Percentiles rank a stretch among this genome's conserved stretches.
phyloP scores from a whole-genome alignment of 1,140 invertebrate genomes.

The Trachymyrmex cornetzi region DNA sequence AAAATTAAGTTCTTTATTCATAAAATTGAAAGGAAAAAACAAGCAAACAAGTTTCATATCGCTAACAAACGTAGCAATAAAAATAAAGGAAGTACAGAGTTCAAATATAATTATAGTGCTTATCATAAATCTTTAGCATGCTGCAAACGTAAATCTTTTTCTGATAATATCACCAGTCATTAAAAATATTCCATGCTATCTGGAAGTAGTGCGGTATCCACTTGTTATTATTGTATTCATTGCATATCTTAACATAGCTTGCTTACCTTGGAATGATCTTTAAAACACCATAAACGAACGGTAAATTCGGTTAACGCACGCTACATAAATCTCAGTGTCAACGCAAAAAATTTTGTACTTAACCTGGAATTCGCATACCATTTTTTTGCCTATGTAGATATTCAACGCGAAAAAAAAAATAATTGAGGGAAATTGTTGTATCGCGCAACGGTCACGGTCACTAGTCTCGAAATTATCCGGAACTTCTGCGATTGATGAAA shows the following conservation, averaged over 20 bases:
- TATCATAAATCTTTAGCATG: conserved; percentile 18
- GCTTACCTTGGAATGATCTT: conserved; percentile 12
- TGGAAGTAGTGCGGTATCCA: too few species aligned
- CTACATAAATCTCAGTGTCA: not conserved
- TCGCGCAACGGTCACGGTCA: conserved; percentile 43
- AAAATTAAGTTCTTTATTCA: conserved; percentile 22
- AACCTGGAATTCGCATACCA: not conserved
- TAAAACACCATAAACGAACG: not conserved
- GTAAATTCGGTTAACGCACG: not conserved
- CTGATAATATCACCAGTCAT: not conserved
- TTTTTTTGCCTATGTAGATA: not conserved
- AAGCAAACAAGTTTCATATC: not conserved
- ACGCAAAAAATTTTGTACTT: not conserved
- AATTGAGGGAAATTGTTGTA: conserved; percentile 25
- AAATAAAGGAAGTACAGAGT: not conserved
- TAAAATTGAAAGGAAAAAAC: not conserved
- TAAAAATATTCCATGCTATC: not conserved
- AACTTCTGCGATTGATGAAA: conserved; percentile 37
- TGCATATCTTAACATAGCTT: not conserved
- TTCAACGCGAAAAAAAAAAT: conserved; percentile 24
- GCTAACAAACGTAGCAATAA: not conserved
- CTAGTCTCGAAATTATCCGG: conserved; percentile 38
- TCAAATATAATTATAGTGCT: not conserved
- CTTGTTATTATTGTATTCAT: not conserved
- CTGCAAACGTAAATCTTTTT: not conserved